Conservation (phyloP, 2,888 invertebrate genomes). For the Ophion ellenae region DNA sequence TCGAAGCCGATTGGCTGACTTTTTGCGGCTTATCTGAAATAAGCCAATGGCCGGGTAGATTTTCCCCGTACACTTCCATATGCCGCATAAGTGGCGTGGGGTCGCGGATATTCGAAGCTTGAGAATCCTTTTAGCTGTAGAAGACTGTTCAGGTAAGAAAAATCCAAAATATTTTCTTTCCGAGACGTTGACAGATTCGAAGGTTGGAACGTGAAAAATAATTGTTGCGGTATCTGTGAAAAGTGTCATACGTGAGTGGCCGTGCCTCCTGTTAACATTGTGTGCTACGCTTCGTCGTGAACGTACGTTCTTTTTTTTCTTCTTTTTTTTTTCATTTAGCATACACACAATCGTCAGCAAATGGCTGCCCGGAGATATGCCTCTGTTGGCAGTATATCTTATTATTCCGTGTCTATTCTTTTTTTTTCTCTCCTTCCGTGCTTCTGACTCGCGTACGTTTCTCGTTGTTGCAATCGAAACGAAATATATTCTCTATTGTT, state of each 20-base stretch:
- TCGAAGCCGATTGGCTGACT: conserved; percentile 85
- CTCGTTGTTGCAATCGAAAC: background rate
- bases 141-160: conserved; percentile 86
- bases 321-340: conserved; percentile 67
- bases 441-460: background rate
- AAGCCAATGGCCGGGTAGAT: conserved; percentile 84
- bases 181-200: conserved; percentile 85
- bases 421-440: background rate
- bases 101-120: conserved; percentile 86
- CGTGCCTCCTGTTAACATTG: conserved; percentile 66
- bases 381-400: conserved; percentile 65
- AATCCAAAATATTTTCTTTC: conserved; percentile 85
- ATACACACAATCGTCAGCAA: conserved; percentile 79
- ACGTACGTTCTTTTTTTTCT: conserved; percentile 76
- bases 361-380: conserved; percentile 79
- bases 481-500: too few relatives aligned
- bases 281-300: conserved; percentile 74
- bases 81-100: conserved; percentile 88
- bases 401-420: conserved; percentile 62
- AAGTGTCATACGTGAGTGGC: conserved; percentile 71
- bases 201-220: conserved; percentile 58
- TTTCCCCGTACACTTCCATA: conserved; percentile 85
- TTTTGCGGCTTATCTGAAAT: conserved; percentile 87
- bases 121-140: conserved; percentile 86
- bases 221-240: conserved; percentile 58